Conservation (phyloP, 2,113 vertebrate genomes). For the Dascyllus trimaculatus region DNA sequence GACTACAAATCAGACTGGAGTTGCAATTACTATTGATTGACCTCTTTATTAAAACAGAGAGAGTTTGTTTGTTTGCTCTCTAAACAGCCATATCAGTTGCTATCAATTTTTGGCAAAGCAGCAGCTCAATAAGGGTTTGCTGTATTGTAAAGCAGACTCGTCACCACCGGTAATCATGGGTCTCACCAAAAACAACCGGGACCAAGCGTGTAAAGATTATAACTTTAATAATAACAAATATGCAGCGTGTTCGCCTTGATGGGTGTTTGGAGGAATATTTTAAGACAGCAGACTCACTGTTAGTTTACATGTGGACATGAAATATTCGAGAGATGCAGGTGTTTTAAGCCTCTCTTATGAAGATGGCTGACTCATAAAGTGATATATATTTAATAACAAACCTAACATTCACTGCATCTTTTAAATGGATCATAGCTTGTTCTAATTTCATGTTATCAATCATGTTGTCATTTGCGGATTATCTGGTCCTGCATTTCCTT, state of each 20-base stretch:
- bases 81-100: neutral
- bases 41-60: neutral
- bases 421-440: conserved; percentile 14
- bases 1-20: neutral
- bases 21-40: neutral
- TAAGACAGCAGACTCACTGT: neutral
- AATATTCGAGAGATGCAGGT: neutral
- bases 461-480: neutral
- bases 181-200: neutral
- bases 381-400: conserved; percentile 1
- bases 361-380: conserved; percentile 6
- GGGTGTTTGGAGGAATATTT: conserved; percentile 8
- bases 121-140: neutral
- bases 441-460: conserved; percentile 33
- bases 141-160: neutral
- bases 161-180: neutral
- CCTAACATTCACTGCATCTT: conserved; percentile 8
- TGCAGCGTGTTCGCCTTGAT: neutral
- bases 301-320: neutral
- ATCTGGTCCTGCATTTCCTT: neutral
- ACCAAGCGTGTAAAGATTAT: neutral
- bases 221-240: conserved; percentile 17
- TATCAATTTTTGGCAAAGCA: too few relatives aligned
- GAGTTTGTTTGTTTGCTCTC: neutral
- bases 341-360: conserved; percentile 17